Evolutionary conservation across 2,888 invertebrate species (phyloP).

Genomic region (Cephus sareptanus): DNA sequence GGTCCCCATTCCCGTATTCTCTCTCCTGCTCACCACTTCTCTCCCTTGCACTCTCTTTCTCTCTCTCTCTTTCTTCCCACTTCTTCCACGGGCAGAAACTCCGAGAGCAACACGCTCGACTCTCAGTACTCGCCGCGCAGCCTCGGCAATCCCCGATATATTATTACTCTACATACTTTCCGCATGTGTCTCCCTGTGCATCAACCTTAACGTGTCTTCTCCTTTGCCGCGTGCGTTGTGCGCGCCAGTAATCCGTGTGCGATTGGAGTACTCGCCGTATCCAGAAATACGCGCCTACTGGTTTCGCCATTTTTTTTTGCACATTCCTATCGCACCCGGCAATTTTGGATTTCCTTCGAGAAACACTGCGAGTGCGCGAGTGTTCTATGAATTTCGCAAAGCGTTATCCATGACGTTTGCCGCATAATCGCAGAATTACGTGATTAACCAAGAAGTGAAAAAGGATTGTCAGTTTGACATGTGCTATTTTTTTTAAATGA

Average conservation of each 20-base stretch:
- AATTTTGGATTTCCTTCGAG: not conserved
- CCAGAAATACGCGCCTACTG: not conserved
- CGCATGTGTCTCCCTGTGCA: constrained; percentile 10
- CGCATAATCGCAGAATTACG: not conserved
- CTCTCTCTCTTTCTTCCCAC: constrained; percentile 20
- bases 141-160: constrained; percentile 44
- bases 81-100: constrained; percentile 28
- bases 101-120: constrained; percentile 41
- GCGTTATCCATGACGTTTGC: not conserved
- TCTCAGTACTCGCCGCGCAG: constrained; percentile 55
- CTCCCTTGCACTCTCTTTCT: constrained; percentile 25
- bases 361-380: not conserved
- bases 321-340: not conserved
- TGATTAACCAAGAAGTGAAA: not conserved
- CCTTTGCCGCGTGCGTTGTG: not conserved
- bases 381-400: not conserved
- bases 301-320: not conserved
- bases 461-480: not conserved
- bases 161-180: not conserved
- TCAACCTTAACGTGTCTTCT: constrained; percentile 17
- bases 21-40: not conserved
- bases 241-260: not conserved
- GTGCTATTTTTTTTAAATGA: not conserved
- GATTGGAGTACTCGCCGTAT: not conserved
- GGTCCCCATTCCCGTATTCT: not conserved